Conservation (phyloP, 2,888 invertebrate species). For the Tricholauxania praeusta region DNA sequence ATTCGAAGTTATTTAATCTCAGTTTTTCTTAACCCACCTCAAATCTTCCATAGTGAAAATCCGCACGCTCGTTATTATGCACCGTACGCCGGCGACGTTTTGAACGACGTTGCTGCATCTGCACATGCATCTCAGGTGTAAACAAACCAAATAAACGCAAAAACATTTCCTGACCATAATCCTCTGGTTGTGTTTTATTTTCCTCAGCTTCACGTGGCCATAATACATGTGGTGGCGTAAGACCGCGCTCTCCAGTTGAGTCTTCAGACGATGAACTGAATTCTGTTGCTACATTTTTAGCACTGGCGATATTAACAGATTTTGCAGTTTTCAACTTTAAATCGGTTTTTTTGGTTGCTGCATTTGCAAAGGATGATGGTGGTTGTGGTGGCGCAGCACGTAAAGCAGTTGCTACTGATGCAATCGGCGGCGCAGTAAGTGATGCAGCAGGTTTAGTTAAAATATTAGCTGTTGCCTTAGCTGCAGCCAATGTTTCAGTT, state of each 20-base stretch:
- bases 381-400: slow-evolving; percentile 19
- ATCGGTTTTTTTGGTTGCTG: slow-evolving; percentile 39
- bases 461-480: slow-evolving; percentile 43
- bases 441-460: slow-evolving; percentile 4
- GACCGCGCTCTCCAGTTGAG: slow-evolving; percentile 51
- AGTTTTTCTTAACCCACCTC: slow-evolving; percentile 51
- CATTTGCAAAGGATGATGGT: not conserved
- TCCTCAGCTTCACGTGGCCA: slow-evolving; percentile 20
- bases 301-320: slow-evolving; percentile 16
- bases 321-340: slow-evolving; percentile 25
- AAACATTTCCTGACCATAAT: slow-evolving; percentile 63
- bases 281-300: slow-evolving; percentile 29
- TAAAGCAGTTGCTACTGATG: not conserved
- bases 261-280: slow-evolving; percentile 56
- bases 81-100: slow-evolving; percentile 65
- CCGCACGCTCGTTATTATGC: slow-evolving; percentile 63
- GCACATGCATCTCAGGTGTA: slow-evolving; percentile 58
- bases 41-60: slow-evolving; percentile 66
- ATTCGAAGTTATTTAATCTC: not conserved
- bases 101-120: slow-evolving; percentile 63
- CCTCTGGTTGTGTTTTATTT: slow-evolving; percentile 48
- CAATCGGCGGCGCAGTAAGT: not conserved
- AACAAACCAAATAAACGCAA: slow-evolving; percentile 61
- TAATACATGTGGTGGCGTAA: slow-evolving; percentile 35
- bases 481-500: slow-evolving; percentile 46